Percentiles rank a stretch among this genome's conserved stretches.
Conservation (phyloP, 2,113 vertebrate species). For the Phyllostomus hastatus region DNA sequence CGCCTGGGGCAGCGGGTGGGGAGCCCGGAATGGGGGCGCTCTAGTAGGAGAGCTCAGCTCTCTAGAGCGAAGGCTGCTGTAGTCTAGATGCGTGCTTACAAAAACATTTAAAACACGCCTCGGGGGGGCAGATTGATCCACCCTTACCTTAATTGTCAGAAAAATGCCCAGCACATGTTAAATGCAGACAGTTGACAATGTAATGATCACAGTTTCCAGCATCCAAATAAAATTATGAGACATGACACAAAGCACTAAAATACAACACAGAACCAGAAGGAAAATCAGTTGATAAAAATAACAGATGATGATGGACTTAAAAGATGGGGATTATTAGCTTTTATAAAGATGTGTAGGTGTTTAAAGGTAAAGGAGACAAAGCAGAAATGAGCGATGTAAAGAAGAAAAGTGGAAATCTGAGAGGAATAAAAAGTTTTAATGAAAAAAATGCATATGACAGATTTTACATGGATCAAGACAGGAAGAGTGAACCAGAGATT, state of each 20-base stretch:
- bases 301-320: background rate
- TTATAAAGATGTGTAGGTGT: background rate
- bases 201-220: background rate
- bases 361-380: background rate
- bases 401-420: background rate
- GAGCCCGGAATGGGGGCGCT: background rate
- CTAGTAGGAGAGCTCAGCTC: background rate
- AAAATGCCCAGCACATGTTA: background rate
- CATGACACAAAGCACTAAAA: background rate
- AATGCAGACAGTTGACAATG: background rate
- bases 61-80: background rate
- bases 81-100: background rate
- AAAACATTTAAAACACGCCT: background rate
- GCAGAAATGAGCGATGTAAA: background rate
- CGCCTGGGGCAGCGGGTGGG: too few relatives aligned
- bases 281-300: background rate
- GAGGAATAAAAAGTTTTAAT: background rate
- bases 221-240: background rate
- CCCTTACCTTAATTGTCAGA: background rate
- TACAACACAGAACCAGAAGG: background rate
- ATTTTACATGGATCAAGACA: background rate
- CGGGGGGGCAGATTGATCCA: background rate
- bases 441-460: background rate
- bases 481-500: background rate
- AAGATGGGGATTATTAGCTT: background rate